Percentiles rank a stretch among this genome's conserved stretches.
phyloP scores from a whole-genome alignment of 2,888 invertebrate genomes.

The Xanthorhoe spadicearia region DNA sequence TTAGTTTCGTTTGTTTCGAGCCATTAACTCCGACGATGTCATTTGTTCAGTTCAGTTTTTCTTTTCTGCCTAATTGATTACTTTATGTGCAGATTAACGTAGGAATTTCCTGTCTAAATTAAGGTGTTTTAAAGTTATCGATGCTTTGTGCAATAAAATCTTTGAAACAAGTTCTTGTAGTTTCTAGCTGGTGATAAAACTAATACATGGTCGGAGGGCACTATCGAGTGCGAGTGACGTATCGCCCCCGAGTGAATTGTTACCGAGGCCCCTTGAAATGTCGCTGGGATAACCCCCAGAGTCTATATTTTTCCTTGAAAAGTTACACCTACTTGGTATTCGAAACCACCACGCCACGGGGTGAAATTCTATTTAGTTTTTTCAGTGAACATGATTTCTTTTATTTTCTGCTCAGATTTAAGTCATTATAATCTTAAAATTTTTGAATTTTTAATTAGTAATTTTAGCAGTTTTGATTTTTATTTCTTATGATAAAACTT shows the following conservation, averaged over 20 bases:
- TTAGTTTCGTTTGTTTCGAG: slow-evolving; percentile 40
- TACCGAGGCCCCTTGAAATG: slow-evolving; percentile 71
- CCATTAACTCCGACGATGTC: slow-evolving; percentile 21
- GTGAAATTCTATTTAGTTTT: slow-evolving; percentile 22
- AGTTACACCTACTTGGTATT: slow-evolving; percentile 51
- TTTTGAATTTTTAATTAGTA: neutral
- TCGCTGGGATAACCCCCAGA: slow-evolving; percentile 70
- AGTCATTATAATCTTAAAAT: neutral
- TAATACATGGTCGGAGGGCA: slow-evolving; percentile 63
- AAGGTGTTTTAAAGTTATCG: neutral
- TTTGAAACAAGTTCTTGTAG: neutral
- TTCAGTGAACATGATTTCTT: slow-evolving; percentile 5
- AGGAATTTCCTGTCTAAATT: neutral
- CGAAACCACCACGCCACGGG: slow-evolving; percentile 39
- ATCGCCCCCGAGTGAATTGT: slow-evolving; percentile 67
- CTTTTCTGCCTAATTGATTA: neutral
- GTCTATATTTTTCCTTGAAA: slow-evolving; percentile 69
- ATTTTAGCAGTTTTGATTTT: no score
- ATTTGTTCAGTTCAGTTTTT: slow-evolving; percentile 16
- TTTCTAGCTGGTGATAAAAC: slow-evolving; percentile 56
- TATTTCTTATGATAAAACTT: no score
- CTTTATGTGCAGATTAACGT: neutral
- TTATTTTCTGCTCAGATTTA: neutral
- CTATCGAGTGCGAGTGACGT: slow-evolving; percentile 70
- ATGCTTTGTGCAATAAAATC: neutral